Evolutionary conservation across 2,888 invertebrate genomes (phyloP), one percentile per base, ranked within the genome.

Genomic region (Tetheella fluctuosa): DNA sequence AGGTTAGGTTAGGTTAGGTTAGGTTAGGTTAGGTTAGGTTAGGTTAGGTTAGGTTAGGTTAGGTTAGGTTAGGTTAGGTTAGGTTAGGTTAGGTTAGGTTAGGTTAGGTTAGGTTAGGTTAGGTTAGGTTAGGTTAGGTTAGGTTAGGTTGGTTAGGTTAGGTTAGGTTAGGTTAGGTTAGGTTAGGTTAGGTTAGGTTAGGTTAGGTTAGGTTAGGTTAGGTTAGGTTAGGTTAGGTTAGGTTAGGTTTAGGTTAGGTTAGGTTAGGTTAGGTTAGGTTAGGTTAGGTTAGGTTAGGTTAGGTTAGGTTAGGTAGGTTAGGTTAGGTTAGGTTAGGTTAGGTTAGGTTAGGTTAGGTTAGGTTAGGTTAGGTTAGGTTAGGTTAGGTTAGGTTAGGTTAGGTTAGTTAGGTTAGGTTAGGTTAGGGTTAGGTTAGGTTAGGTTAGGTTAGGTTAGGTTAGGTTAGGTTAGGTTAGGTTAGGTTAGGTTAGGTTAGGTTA

Each of bases 51-150:
- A 58, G 67, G 70, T 67, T 67, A 65, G 71, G 68, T 71, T 70
- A 69, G 71, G 71, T 71, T 70, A 63, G 71, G 69, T 74, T 74
- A 63, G 73, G 71, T 73, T 74, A 62, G 71, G 67, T 73, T 69
- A 62, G 73, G 70, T 69, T 71, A 64, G 70, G 69, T 69, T 71
- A 61, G 73, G 69, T 71, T 72, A 60, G 73, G 71, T 71, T 70
- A 64, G 73, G 71, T 69, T 70, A 64, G 73, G 71, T 74, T 62
- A 54, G 63, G 63, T 62, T 62, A 59, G 59, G 64, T 63, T 63
- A 59, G 65, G 66, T 66, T 71, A 66, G 66, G 66, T 66, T 66
- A 66, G 66, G 66, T 66, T 66, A 66, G 66, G 68, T 65, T 68
- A 68, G 68, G 64, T 68, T 63, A 64, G 67, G 64, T 66, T 58